These are phyloP conservation scores for Gallirallus australis DNA, from an alignment of 2,797 vertebrate genomes.

Conservation along the genomic window DNA sequence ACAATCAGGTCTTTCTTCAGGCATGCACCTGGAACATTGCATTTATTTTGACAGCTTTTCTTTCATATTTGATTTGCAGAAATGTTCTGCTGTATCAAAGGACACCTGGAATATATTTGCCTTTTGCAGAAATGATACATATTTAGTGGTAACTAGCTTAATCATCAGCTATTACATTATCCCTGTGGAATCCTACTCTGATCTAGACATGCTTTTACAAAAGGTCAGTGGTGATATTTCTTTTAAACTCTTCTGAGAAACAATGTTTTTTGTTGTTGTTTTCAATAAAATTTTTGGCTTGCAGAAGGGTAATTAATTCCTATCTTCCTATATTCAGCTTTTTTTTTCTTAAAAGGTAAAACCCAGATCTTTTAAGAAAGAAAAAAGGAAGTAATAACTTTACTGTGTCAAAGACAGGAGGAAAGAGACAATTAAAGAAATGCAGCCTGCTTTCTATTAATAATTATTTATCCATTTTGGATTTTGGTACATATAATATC, in stretches of 20 bases:
- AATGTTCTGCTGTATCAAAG: background rate
- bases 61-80: constrained; percentile 28
- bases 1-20: background rate
- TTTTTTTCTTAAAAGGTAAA: background rate
- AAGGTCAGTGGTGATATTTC: background rate
- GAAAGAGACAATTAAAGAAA: background rate
- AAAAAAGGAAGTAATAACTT: background rate
- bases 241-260: background rate
- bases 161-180: background rate
- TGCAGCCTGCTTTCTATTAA: background rate
- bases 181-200: background rate
- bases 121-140: background rate
- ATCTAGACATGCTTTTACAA: background rate
- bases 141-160: background rate
- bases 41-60: background rate
- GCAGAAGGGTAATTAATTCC: background rate
- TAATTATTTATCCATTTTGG: background rate
- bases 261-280: background rate
- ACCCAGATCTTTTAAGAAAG: background rate
- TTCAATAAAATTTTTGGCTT: background rate
- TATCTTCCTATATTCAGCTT: background rate
- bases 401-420: background rate
- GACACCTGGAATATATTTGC: background rate
- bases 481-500: background rate
- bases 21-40: background rate